A percentile compares a stretch with the other conserved stretches of the same genome.
These are phyloP conservation scores for Okapia johnstoni DNA, from an alignment of 2,113 vertebrate species.

Conservation along the genomic window DNA sequence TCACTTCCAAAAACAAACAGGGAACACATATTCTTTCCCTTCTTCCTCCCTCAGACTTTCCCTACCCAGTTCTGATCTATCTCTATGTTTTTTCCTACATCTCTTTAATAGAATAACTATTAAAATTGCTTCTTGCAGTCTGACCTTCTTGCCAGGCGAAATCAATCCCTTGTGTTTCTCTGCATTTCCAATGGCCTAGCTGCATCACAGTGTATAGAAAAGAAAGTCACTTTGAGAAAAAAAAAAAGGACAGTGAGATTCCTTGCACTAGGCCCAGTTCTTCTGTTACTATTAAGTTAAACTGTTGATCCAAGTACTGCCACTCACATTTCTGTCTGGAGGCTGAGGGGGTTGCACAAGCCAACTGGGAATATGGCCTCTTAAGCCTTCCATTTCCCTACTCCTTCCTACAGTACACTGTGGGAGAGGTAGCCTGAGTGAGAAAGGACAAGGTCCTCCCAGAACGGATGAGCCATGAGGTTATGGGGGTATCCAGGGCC, in stretches of 20 bases:
- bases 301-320: conserved; percentile 69
- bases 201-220: background rate
- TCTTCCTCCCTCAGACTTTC: background rate
- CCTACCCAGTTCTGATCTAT: background rate
- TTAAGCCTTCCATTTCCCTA: background rate
- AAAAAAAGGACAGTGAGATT: conserved; percentile 26
- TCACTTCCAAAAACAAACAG: background rate
- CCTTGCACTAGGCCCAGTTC: background rate
- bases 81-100: background rate
- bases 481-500: background rate
- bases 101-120: background rate
- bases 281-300: conserved; percentile 64
- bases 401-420: background rate
- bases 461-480: background rate
- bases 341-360: conserved; percentile 42
- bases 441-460: background rate
- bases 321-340: conserved; percentile 58
- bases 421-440: background rate
- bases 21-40: background rate
- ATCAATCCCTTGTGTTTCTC: background rate
- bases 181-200: background rate
- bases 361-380: background rate
- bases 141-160: background rate
- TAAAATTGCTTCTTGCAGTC: background rate
- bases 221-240: conserved; percentile 40